Evolutionary conservation across 2,113 vertebrate genomes (phyloP), one percentile per base, ranked within the genome.

Genomic region (Cinclus cinclus): DNA sequence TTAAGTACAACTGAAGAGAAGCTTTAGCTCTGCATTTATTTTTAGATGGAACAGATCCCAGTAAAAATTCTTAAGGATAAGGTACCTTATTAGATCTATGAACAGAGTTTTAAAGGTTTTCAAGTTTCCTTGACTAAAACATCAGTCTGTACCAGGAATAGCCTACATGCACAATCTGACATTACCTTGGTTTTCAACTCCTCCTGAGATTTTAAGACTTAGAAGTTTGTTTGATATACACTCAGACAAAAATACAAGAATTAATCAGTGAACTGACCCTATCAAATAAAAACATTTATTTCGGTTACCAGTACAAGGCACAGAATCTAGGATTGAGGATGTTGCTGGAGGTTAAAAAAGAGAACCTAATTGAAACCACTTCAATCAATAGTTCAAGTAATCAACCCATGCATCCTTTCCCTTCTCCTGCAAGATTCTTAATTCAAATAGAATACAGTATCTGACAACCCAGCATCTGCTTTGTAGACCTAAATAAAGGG

Each of bases 211-310:
- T 55, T 89, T 37, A 81, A 89, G 56, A 64, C 37, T 59, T 78
- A 18, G 7, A 84, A 89, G 27, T 68, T 81, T 62, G 58, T 62
- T 39, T 90, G 42, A 56, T 41, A 56, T n/a, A 49, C 6, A 71
- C n/a, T 49, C 67, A 64, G 50, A 88, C 20, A 93, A 73, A 90
- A 87, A 59, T 16, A 25, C 9, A 79, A 75, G 35, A 46, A 84
- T 47, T 87, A 46, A 49, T 90, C 33, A 55, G 33, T 68, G 89
- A 74, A 49, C 30, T 46, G n/a, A 67, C 30, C 52, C 23, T 50
- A 33, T 44, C 4, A 33, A 77, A 46, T 13, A 55, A 64, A 52
- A 59, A 89, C 9, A 8, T 93, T 96, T 96, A 95, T 96, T 98
- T 93, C 49, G 68, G 6, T 63, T 89, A 65, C 16, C 92, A 94